Percentiles rank a stretch among this genome's conserved stretches.
These are phyloP conservation scores for Sipha flava DNA, from an alignment of 1,140 invertebrate species.

Conservation along the genomic window DNA sequence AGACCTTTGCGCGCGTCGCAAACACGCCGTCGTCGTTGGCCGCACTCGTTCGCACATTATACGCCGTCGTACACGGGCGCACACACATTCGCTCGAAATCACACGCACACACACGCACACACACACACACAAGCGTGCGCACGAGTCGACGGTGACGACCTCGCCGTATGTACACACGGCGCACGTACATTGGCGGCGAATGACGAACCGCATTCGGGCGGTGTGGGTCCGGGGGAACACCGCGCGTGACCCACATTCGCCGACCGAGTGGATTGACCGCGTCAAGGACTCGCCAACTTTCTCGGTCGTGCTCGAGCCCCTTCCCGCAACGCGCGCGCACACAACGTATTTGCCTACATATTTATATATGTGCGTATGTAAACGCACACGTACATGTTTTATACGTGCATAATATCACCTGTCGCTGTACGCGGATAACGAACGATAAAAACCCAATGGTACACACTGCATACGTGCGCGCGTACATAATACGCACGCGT, in stretches of 20 bases:
- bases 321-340: background rate
- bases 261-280: slow-evolving; percentile 31
- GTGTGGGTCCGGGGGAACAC: background rate
- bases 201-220: background rate
- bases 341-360: background rate
- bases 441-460: slow-evolving; percentile 1
- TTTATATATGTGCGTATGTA: no score
- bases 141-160: slow-evolving; percentile 1
- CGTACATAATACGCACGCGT: background rate
- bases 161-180: background rate
- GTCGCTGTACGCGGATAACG: background rate
- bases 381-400: background rate
- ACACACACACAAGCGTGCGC: background rate
- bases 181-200: background rate
- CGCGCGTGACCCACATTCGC: slow-evolving; percentile 31
- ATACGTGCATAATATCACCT: slow-evolving; percentile 3
- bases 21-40: background rate
- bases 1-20: background rate
- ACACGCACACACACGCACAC: background rate
- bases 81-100: background rate
- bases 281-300: slow-evolving; percentile 32
- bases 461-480: background rate
- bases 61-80: background rate
- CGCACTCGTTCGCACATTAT: background rate
- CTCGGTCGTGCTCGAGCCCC: slow-evolving; percentile 28